Conservation (phyloP, 2,797 vertebrate species). For the Enteromius paludinosus region DNA sequence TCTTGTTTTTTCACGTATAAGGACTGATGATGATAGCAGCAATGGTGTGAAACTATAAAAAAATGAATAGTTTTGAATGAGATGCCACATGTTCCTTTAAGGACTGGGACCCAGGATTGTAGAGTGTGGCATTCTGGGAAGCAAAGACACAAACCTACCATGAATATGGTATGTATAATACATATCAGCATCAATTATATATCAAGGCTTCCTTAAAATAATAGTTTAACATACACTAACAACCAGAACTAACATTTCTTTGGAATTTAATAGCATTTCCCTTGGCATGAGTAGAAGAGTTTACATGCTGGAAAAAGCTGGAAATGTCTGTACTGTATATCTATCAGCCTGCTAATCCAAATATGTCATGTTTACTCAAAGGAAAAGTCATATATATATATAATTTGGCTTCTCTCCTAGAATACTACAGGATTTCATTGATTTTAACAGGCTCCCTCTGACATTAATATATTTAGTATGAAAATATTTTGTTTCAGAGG, state of each 20-base stretch:
- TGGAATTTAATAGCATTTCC: conserved; percentile 63
- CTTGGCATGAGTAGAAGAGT: conserved; percentile 53
- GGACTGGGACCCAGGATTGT: neutral
- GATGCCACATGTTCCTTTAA: conserved; percentile 33
- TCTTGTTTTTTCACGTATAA: conserved; percentile 73
- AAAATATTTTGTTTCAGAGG: conserved; percentile 56
- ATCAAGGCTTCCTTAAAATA: conserved; percentile 18
- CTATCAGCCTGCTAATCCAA: conserved; percentile 70
- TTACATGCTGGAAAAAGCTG: conserved; percentile 63
- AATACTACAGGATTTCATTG: conserved; percentile 54
- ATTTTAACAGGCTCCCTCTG: conserved; percentile 59
- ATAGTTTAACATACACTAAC: neutral
- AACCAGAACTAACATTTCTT: conserved; percentile 10
- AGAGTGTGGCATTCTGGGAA: neutral
- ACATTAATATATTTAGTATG: conserved; percentile 64
- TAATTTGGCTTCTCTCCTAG: conserved; percentile 63
- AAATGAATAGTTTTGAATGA: conserved; percentile 43
- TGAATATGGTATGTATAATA: conserved; percentile 3
- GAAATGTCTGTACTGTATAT: conserved; percentile 62
- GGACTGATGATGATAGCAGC: conserved; percentile 74
- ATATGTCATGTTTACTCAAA: conserved; percentile 66
- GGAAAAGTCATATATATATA: conserved; percentile 55
- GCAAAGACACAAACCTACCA: neutral
- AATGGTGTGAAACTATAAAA: conserved; percentile 73
- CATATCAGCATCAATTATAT: conserved; percentile 25